Base-by-base conservation (phyloP, 1,140 invertebrate species). In the Lasioglossum baleicum region DNA sequence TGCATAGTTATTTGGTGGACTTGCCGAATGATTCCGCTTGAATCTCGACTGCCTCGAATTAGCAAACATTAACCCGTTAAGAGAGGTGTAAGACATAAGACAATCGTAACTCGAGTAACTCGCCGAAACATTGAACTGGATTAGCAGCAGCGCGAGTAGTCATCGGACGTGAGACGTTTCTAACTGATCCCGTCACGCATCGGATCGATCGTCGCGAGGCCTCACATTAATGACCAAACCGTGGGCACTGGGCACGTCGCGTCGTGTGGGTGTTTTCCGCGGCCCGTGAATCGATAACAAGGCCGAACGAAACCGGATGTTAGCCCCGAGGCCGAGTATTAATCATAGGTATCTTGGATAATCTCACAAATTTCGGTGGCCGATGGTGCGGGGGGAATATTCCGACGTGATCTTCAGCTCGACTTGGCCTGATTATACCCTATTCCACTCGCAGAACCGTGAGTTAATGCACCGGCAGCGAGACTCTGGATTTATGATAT, bases 311-410 rank as follows among this genome's bases (percentile, higher is more conserved):
- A 72, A 81, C 51, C 75, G 75, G 75, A 78, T 66, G 61, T 48
- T 31, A 69, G 58, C 48, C 58, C 35, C 56, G 58, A 10, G 44
- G 68, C 44, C 63, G 42, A 53, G 68, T 82, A 82, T 82, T 82
- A 82, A 82, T 82, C 81, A 80, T 53, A 65, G 76, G 66, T 82
- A 74, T 82, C 76, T 65, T 69, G 81, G 76, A 70, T 82, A 82
- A 82, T 82, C 76, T 58, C 70, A 58, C 76, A 65, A 80, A 80
- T 80, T 80, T 80, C 64, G 63, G 44, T 8, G 56, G 44, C 65
- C 20, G 40, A 1, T 0, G 15, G 15, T 31, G 51, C 20, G 26
- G 35, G 67, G 22, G 26, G 71, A 44, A 77, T 81, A 77, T 81
- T 77, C 68, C 22, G 44, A 22, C 70, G 60, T 80, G 71, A 80